Percentiles rank a stretch among this genome's conserved stretches.
phyloP scores from a whole-genome alignment of 2,113 vertebrate species.

The Nibea coibor region DNA sequence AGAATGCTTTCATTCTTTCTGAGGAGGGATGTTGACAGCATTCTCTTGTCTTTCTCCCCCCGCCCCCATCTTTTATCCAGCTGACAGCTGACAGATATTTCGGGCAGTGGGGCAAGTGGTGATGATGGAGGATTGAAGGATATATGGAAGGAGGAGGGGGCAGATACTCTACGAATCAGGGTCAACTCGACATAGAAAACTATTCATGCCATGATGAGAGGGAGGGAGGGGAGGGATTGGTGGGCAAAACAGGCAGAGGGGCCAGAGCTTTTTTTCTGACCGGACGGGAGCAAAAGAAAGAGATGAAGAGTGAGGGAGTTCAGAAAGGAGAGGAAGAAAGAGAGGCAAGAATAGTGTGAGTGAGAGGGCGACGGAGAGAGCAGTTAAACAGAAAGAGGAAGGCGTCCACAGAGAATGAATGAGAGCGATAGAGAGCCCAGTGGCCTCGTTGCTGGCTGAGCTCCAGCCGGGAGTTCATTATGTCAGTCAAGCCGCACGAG shows the following conservation, averaged over 20 bases:
- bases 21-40: conserved; percentile 22
- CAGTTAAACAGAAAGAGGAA: conserved; percentile 1
- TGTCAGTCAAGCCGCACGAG: conserved; percentile 62
- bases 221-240: neutral
- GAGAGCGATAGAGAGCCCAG: conserved; percentile 30
- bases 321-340: neutral
- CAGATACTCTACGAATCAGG: conserved; percentile 32
- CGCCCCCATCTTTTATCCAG: conserved; percentile 17
- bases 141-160: conserved; percentile 3
- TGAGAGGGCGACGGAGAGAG: conserved; percentile 14
- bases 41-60: neutral
- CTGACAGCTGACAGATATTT: conserved; percentile 59
- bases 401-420: conserved; percentile 29
- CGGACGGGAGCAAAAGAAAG: neutral
- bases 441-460: conserved; percentile 57
- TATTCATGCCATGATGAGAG: conserved; percentile 40
- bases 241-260: neutral
- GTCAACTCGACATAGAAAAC: conserved; percentile 53
- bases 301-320: neutral
- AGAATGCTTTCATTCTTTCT: conserved; percentile 56
- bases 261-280: conserved; percentile 10
- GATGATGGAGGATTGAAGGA: conserved; percentile 39
- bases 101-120: conserved; percentile 46
- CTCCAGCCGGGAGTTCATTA: conserved; percentile 75
- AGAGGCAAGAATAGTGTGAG: conserved; percentile 12